Evolutionary conservation across 37 sponge, comb jelly and placozoan species (phyloP), one percentile per base, ranked within the genome.

Genomic region (Aphrocallistes beatrix): DNA sequence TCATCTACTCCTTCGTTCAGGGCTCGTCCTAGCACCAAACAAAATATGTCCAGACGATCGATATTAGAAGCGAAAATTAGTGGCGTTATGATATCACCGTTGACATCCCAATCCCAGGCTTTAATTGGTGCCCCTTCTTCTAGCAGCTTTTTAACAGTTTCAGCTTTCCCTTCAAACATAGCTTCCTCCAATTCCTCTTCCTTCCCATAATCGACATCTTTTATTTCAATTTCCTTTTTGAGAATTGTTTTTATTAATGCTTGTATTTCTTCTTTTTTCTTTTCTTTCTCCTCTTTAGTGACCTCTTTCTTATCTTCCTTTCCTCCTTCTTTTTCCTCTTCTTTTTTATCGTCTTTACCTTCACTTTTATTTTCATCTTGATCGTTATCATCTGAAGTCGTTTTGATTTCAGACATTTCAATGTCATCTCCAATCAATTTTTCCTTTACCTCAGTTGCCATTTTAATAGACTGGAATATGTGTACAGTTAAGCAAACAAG

Each of bases 371-470:
- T 30, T 13, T 60, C 75, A 60, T 60, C 75, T 13, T 16, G 6
- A 13, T 42, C 45, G n/a, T n/a, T n/a, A n/a, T n/a, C n/a, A n/a
- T n/a, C n/a, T n/a, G n/a, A n/a, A 6, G 13, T 16, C n/a, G 75
- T 3, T 60, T 60, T 60, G 10, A 60, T 60, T 13, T 60, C 75
- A 32, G 32, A 6, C 10, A 60, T 19, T 60, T 60, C 75, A 6
- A 60, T 60, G 3, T 60, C 75, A 19, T 60, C 75, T 30, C 75
- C 75, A 13, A 60, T 60, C 75, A 60, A 13, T 60, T 60, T 60
- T 28, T 60, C 75, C n/a, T 60, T 60, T 60, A 25, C 75, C 75
- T 60, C 75, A 25, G 75, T 60, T 60, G 75, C 75, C 75, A 60
- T 60, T n/a, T n/a, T n/a, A n/a, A n/a, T n/a, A n/a, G n/a, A n/a